These are phyloP conservation scores for Conus canariensis DNA, from an alignment of 2,888 invertebrate genomes.

Conservation along the genomic window DNA sequence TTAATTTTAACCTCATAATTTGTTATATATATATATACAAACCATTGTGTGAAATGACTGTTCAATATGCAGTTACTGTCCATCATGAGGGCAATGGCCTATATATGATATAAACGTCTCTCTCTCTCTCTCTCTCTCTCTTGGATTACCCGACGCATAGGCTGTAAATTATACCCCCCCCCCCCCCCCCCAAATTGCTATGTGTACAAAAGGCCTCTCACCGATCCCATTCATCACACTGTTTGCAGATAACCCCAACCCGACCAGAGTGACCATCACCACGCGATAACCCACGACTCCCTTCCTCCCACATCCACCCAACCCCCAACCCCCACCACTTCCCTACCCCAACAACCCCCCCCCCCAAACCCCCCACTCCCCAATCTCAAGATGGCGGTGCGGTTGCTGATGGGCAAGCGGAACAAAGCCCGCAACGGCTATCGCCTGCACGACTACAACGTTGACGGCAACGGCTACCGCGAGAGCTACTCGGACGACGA, in stretches of 20 bases:
- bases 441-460: slow-evolving; percentile 55
- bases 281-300: neutral
- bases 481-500: slow-evolving; percentile 64
- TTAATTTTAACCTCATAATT: too few relatives aligned
- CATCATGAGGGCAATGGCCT: too few relatives aligned
- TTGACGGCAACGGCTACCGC: slow-evolving; percentile 57
- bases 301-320: neutral
- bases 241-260: neutral
- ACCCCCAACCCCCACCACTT: neutral
- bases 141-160: neutral
- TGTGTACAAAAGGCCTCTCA: neutral
- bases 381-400: neutral
- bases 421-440: slow-evolving; percentile 53
- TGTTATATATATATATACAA: too few relatives aligned
- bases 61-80: too few relatives aligned
- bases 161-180: neutral
- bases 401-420: slow-evolving; percentile 6
- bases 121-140: neutral
- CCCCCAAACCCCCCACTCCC: neutral
- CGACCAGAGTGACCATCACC: neutral
- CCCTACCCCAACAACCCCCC: neutral
- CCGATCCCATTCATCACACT: neutral
- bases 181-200: neutral
- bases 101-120: neutral
- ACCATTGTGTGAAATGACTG: too few relatives aligned